A percentile compares a stretch with the other conserved stretches of the same genome.
Evolutionary conservation across 2,888 invertebrate species (phyloP).

Genomic region (Tetropium fuscum): DNA sequence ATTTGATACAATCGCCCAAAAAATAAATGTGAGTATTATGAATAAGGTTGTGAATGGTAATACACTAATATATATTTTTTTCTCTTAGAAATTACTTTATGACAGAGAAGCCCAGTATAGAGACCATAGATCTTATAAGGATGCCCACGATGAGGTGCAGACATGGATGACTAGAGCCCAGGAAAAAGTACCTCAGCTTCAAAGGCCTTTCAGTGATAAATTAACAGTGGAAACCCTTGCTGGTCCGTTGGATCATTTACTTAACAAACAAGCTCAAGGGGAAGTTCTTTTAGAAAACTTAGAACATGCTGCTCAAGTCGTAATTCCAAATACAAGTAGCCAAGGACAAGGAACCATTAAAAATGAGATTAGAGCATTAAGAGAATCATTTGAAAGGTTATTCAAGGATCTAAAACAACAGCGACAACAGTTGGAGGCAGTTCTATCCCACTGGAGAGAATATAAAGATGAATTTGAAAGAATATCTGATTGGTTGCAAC

Average conservation of each 20-base stretch:
- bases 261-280: constrained; percentile 92
- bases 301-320: constrained; percentile 89
- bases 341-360: constrained; percentile 84
- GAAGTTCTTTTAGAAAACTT: constrained; percentile 88
- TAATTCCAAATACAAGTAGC: constrained; percentile 84
- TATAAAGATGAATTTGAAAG: constrained; percentile 95
- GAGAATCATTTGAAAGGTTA: constrained; percentile 85
- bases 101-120: constrained; percentile 89
- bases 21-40: constrained; percentile 71
- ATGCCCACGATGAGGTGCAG: constrained; percentile 90
- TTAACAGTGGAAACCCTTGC: constrained; percentile 90
- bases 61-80: constrained; percentile 9
- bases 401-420: constrained; percentile 89
- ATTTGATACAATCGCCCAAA: constrained; percentile 83
- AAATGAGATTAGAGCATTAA: constrained; percentile 86
- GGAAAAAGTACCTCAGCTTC: constrained; percentile 89
- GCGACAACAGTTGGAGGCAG: constrained; percentile 85
- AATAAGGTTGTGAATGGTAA: not conserved
- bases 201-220: constrained; percentile 86
- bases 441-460: constrained; percentile 86
- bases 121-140: constrained; percentile 90
- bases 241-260: constrained; percentile 84
- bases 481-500: constrained; percentile 92
- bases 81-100: constrained; percentile 71
- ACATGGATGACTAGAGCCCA: constrained; percentile 90